phyloP scores from a whole-genome alignment of 2,888 invertebrate species.

The Sturmia bella region DNA sequence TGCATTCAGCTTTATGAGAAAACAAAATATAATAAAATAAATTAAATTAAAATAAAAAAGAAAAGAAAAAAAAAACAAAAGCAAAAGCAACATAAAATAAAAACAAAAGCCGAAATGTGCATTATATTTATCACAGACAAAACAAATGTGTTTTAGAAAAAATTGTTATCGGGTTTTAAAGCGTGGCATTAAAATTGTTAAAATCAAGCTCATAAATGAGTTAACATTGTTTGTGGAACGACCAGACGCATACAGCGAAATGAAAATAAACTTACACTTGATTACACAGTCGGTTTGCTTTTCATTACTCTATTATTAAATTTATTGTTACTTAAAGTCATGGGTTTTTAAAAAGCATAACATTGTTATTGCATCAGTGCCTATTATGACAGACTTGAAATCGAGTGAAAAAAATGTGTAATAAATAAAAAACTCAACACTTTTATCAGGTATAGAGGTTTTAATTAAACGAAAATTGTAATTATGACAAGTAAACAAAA shows the following conservation, averaged over 20 bases:
- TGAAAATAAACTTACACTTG: not conserved
- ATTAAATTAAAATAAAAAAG: conserved; percentile 5
- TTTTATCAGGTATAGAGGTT: conserved; percentile 19
- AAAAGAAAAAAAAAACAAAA: conserved; percentile 12
- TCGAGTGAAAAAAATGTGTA: not conserved
- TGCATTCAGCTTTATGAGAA: conserved; percentile 55
- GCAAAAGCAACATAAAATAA: not conserved
- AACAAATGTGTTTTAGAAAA: conserved; percentile 3
- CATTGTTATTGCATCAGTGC: conserved; percentile 39
- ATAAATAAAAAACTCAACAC: conserved; percentile 15
- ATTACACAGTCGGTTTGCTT: conserved; percentile 22
- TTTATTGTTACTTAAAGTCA: not conserved
- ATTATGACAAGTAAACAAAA: not conserved
- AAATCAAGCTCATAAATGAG: conserved; percentile 4
- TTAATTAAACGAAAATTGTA: not conserved
- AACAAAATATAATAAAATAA: conserved; percentile 9
- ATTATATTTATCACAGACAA: conserved; percentile 20
- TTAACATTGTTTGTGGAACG: conserved; percentile 1
- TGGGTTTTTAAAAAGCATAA: conserved; percentile 13
- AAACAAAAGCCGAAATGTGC: conserved; percentile 6
- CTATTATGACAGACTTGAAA: conserved; percentile 39
- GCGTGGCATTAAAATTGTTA: conserved; percentile 36
- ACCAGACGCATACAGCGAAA: conserved; percentile 11
- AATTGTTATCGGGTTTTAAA: conserved; percentile 28
- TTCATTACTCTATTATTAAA: conserved; percentile 14